Evolutionary conservation across 2,888 invertebrate species (phyloP).

Genomic region (Patella pellucida): DNA sequence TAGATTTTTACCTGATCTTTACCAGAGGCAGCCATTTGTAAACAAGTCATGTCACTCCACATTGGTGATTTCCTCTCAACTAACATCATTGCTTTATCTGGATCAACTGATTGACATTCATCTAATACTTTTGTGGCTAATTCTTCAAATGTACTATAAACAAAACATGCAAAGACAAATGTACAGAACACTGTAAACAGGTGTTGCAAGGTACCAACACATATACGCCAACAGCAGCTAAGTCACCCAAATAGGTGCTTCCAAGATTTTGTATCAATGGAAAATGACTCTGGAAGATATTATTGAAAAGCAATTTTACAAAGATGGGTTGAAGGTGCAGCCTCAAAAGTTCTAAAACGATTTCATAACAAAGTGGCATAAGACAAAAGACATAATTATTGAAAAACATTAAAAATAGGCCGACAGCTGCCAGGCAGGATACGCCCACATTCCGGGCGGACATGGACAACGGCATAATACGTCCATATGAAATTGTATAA

Average conservation of each 20-base stretch:
- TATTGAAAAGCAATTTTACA: no score
- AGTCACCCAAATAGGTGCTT: neutral
- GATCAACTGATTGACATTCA: slow-evolving; percentile 67
- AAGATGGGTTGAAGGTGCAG: no score
- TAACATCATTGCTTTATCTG: slow-evolving; percentile 68
- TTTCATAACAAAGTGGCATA: no score
- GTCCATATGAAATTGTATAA: no score
- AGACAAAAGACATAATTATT: no score
- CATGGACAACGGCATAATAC: no score
- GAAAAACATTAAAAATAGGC: no score
- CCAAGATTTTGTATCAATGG: neutral
- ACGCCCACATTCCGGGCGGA: no score
- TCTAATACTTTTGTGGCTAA: slow-evolving; percentile 68
- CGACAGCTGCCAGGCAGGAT: no score
- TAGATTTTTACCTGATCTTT: slow-evolving; percentile 51
- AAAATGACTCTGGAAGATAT: neutral
- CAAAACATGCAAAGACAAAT: neutral
- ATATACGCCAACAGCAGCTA: neutral
- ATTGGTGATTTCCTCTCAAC: slow-evolving; percentile 64
- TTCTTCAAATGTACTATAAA: slow-evolving; percentile 67
- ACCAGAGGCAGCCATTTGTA: slow-evolving; percentile 68
- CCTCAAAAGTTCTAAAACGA: no score
- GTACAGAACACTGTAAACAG: neutral
- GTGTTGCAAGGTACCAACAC: neutral
- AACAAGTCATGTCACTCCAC: slow-evolving; percentile 68